These are phyloP conservation scores for Gadus macrocephalus DNA, from an alignment of 2,113 vertebrate genomes.

Conservation along the genomic window DNA sequence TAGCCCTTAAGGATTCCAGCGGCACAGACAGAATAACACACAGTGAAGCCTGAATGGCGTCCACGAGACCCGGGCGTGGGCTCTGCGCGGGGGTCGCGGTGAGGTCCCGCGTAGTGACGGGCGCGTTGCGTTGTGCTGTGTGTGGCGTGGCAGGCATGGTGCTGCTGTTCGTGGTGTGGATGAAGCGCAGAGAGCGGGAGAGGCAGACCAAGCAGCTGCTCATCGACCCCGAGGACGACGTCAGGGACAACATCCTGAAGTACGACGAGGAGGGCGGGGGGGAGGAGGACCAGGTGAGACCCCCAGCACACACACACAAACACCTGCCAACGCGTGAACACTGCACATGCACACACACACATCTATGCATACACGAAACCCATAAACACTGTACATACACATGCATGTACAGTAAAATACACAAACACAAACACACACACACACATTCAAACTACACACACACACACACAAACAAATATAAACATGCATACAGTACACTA, in stretches of 20 bases:
- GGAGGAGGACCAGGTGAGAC: conserved; percentile 92
- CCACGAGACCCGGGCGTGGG: neutral
- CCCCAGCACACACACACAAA: neutral
- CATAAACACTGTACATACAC: too few species aligned
- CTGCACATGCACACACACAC: neutral
- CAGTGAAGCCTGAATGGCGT: neutral
- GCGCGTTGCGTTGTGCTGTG: conserved; percentile 10
- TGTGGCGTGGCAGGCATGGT: conserved; percentile 80
- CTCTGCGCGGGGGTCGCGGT: neutral
- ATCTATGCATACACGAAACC: neutral
- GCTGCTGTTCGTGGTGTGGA: conserved; percentile 90
- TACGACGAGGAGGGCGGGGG: conserved; percentile 95
- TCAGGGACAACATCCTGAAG: conserved; percentile 95
- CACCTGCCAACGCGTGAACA: neutral
- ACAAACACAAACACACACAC: too few species aligned
- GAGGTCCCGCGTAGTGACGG: neutral
- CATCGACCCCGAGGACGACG: conserved; percentile 93
- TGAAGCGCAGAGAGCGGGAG: conserved; percentile 90
- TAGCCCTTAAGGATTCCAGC: too few species aligned
- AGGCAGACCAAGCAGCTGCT: conserved; percentile 93
- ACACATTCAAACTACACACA: neutral
- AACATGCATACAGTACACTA: too few species aligned
- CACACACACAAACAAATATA: too few species aligned
- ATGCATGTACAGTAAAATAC: too few species aligned
- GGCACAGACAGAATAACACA: too few species aligned